Evolutionary conservation across 2,888 invertebrate species (phyloP).

Genomic region (Hoplodrina ambigua): DNA sequence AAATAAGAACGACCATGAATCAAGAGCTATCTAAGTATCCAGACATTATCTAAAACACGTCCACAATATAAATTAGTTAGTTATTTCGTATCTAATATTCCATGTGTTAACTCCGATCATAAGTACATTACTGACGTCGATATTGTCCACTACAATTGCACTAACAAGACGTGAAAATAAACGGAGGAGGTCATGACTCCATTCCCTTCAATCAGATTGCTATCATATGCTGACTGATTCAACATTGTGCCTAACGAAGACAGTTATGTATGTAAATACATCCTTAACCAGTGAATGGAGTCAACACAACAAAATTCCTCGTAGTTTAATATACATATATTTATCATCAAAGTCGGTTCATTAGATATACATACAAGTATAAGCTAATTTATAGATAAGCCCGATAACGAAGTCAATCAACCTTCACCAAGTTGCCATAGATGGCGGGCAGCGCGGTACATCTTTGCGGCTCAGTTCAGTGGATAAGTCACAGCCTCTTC

Average conservation of each 20-base stretch:
- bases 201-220: constrained; percentile 71
- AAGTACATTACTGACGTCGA: constrained; percentile 57
- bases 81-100: constrained; percentile 5
- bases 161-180: constrained; percentile 79
- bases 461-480: constrained; percentile 78
- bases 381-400: constrained; percentile 75
- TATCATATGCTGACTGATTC: constrained; percentile 69
- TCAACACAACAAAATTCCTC: constrained; percentile 55
- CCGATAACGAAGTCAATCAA: constrained; percentile 83
- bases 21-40: neutral
- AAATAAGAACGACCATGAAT: neutral
- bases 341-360: constrained; percentile 66
- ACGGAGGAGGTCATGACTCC: constrained; percentile 74
- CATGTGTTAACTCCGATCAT: constrained; percentile 26
- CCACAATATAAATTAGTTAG: constrained; percentile 9
- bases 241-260: constrained; percentile 69
- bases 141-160: constrained; percentile 75
- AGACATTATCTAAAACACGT: neutral
- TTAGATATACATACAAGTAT: constrained; percentile 68
- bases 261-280: constrained; percentile 64
- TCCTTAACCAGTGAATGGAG: constrained; percentile 57
- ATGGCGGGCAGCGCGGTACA: constrained; percentile 75
- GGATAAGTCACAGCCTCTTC: constrained; percentile 85
- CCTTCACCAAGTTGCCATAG: constrained; percentile 78
- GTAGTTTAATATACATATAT: constrained; percentile 58